Conservation (phyloP, 2,113 vertebrate genomes). For the Nycticebus coucang region DNA sequence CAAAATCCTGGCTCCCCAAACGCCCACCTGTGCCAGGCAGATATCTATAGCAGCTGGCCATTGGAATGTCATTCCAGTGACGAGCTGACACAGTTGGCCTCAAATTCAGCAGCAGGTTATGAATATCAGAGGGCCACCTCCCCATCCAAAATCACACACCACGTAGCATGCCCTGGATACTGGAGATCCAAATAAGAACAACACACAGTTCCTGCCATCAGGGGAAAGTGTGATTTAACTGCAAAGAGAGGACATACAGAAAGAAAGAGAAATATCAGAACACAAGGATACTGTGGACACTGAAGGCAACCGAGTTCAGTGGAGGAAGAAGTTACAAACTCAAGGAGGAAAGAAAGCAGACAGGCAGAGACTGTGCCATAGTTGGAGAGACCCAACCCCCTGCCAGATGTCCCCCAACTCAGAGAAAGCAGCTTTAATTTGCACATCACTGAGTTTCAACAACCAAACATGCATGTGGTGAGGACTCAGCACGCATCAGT, state of each 20-base stretch:
- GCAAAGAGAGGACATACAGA: background rate
- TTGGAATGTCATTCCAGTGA: background rate
- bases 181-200: background rate
- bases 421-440: background rate
- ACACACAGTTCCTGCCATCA: background rate
- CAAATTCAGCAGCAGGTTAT: background rate
- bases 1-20: background rate
- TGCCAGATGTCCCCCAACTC: background rate
- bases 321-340: background rate
- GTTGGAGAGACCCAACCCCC: background rate
- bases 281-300: background rate
- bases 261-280: background rate
- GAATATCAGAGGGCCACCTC: background rate
- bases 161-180: accelerated
- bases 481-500: background rate
- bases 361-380: accelerated
- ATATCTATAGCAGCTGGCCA: background rate
- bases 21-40: background rate
- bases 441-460: background rate
- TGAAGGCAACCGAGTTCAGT: background rate
- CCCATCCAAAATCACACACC: background rate
- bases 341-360: background rate
- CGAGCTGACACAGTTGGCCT: background rate
- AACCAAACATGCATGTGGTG: background rate
- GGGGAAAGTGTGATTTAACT: background rate